phyloP scores from a whole-genome alignment of 2,797 vertebrate genomes.

The Pteropus rufus region DNA sequence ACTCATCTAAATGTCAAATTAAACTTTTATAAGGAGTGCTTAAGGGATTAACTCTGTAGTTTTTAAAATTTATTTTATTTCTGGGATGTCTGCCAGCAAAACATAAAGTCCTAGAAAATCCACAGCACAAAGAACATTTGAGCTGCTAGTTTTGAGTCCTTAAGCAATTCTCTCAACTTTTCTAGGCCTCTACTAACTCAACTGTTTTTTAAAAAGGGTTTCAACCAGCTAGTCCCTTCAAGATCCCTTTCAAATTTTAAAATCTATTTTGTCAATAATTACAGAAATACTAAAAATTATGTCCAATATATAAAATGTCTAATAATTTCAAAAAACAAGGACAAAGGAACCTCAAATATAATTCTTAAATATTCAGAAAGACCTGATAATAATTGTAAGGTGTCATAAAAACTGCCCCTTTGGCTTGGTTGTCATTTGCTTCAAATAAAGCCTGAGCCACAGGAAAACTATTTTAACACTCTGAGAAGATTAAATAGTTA shows the following conservation, averaged over 20 bases:
- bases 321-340: not conserved
- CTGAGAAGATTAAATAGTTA: constrained; percentile 64
- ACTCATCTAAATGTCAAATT: not conserved
- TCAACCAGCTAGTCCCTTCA: not conserved
- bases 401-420: not conserved
- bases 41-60: not conserved
- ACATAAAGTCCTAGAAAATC: not conserved
- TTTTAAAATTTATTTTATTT: not conserved
- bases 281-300: constrained; percentile 6
- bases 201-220: not conserved
- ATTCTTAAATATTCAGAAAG: constrained; percentile 28
- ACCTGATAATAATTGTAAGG: not conserved
- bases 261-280: not conserved
- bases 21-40: not conserved
- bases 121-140: not conserved
- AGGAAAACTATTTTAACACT: constrained; percentile 55
- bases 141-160: not conserved
- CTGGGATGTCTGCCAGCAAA: not conserved
- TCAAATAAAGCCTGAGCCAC: constrained; percentile 23
- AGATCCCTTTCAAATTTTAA: not conserved
- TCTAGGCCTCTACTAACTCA: not conserved
- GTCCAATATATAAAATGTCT: not conserved
- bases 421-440: not conserved
- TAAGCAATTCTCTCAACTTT: not conserved
- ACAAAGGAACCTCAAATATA: not conserved